phyloP scores from a whole-genome alignment of 1,140 invertebrate species.

The Hypothenemus hampei region DNA sequence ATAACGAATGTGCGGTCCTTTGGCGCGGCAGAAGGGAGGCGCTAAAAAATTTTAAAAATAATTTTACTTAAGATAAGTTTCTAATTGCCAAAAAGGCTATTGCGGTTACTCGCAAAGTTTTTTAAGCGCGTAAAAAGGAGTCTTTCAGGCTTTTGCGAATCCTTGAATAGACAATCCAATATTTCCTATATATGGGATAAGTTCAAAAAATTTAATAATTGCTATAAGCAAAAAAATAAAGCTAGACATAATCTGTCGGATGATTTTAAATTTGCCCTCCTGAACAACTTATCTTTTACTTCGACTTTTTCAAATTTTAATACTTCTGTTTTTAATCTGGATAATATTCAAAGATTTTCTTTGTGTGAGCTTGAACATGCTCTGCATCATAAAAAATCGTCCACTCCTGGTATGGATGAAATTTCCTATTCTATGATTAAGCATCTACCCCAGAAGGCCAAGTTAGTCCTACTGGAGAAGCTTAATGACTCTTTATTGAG shows the following conservation, averaged over 20 bases:
- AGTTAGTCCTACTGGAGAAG: background rate
- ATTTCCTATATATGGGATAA: background rate
- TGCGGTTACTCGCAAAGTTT: no score
- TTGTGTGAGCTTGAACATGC: background rate
- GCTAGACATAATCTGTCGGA: background rate
- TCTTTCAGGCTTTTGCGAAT: background rate
- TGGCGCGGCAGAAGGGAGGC: background rate
- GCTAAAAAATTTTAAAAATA: background rate
- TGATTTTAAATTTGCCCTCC: background rate
- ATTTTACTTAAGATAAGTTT: background rate
- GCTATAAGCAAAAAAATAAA: background rate
- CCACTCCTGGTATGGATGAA: conserved; percentile 3
- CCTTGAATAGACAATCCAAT: background rate
- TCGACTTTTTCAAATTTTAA: background rate
- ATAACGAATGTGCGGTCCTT: background rate
- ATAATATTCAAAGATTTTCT: background rate
- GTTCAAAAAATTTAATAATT: conserved; percentile 1
- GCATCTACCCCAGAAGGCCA: conserved; percentile 7
- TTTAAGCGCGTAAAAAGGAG: background rate
- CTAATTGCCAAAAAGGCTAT: background rate
- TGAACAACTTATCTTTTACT: background rate
- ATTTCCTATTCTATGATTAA: conserved; percentile 8
- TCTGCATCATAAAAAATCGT: background rate
- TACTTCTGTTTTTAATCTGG: background rate
- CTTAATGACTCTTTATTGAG: background rate